Base-by-base conservation (phyloP, 2,797 vertebrate species). In the Rhynchotus rufescens region DNA sequence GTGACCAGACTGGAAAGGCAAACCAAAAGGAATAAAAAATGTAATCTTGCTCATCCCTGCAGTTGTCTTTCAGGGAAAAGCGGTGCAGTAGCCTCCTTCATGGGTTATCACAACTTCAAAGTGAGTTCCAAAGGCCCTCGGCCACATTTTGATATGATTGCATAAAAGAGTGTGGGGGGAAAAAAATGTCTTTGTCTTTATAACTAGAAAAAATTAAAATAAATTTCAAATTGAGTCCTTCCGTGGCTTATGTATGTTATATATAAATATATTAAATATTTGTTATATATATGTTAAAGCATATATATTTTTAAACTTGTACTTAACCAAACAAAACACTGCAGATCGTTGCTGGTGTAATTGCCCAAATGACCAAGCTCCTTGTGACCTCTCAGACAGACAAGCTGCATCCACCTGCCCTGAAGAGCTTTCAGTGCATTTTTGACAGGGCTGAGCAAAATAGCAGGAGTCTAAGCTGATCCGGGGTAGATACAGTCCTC, bases 1-100 rank as follows among this genome's bases (percentile, higher is more conserved):
- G 59, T 80, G 73, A 90, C 28, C 25, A 78, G 67, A n/a, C 30
- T 86, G 49, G 28, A 77, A 91, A 74, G 9, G 12, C 25, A 66
- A 68, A 61, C 7, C 36, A 23, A 47, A 0, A 36, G 36, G 2
- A 30, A 12, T 45, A 73, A 81, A 87, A 93, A 71, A 32, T 7
- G 32, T 26, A 67, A 22, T 54, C 23, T n/a, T 42, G 32, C n/a
- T 40, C 19, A 45, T 82, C 11, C 52, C 23, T 74, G 45, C 20
- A 79, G 36, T n/a, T 15, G 10, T 38, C 14, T 57, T 77, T 34
- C 49, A 77, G 56, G 56, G 66, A 93, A 75, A 32, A 64, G n/a
- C 21, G 73, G 45, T 0, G 1, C 4, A 77, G 22, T 68, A 44
- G 65, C 3, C 1, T 56, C 51, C 5, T 1, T 47, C 57, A 60